phyloP scores from a whole-genome alignment of 1,140 invertebrate genomes.

The Trichonephila inaurata region DNA sequence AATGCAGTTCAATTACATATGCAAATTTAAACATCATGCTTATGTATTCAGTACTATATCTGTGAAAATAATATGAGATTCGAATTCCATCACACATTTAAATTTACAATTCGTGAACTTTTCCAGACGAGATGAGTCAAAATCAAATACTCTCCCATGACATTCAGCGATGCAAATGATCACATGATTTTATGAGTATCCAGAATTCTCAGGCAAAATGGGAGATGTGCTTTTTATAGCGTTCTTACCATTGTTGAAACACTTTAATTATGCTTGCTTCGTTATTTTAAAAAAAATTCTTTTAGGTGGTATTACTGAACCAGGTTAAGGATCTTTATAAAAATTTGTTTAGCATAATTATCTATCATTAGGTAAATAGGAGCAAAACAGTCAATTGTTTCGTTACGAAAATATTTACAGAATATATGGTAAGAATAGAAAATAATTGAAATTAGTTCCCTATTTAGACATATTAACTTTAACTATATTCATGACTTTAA shows the following conservation, averaged over 20 bases:
- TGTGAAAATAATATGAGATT: background rate
- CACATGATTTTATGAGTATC: background rate
- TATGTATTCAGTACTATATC: no score
- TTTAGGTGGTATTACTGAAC: background rate
- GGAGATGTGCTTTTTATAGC: background rate
- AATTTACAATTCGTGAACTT: background rate
- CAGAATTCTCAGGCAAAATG: background rate
- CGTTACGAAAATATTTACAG: no score
- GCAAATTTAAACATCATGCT: no score
- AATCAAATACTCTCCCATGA: background rate
- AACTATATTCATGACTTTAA: no score
- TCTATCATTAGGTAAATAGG: background rate
- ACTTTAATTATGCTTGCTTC: background rate
- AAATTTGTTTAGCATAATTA: background rate
- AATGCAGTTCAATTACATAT: no score
- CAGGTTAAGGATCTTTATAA: background rate
- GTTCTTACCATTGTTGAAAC: background rate
- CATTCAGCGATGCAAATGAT: slow-evolving; percentile 3
- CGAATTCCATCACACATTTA: background rate
- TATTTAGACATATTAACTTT: no score
- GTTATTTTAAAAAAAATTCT: background rate
- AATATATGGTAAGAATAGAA: no score
- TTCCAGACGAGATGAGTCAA: background rate
- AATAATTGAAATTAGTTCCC: no score
- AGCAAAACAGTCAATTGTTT: no score